These are phyloP conservation scores for Oreotrochilus melanogaster DNA, from an alignment of 2,113 vertebrate species.

Conservation along the genomic window DNA sequence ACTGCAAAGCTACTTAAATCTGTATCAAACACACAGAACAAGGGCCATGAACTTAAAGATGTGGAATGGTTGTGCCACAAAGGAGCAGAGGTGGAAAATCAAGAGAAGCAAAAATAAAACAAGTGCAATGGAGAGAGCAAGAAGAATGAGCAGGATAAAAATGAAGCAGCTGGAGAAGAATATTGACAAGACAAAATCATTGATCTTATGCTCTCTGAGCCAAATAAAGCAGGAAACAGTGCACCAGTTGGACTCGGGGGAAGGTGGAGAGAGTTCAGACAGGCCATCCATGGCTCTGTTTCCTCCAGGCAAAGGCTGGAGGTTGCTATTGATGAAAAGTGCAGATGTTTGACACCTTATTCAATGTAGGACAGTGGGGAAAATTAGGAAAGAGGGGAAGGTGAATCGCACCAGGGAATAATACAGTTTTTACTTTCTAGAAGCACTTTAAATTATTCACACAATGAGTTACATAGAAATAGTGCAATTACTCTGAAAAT, in stretches of 20 bases:
- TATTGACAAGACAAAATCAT: background rate
- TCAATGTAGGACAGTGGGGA: background rate
- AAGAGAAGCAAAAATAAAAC: constrained; percentile 30
- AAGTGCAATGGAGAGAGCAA: background rate
- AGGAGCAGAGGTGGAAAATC: constrained; percentile 37
- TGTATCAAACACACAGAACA: constrained; percentile 32
- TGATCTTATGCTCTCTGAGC: background rate
- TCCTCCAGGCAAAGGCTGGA: background rate
- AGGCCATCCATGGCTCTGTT: background rate
- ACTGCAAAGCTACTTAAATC: constrained; percentile 26
- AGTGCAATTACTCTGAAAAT: background rate
- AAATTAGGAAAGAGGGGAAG: background rate
- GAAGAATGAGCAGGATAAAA: background rate
- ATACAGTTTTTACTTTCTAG: background rate
- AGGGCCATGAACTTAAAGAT: constrained; percentile 30
- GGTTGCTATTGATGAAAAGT: background rate
- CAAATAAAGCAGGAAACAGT: background rate
- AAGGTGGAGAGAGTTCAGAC: background rate
- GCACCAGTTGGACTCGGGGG: background rate
- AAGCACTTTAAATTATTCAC: background rate
- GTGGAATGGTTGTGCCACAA: constrained; percentile 28
- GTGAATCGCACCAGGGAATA: background rate
- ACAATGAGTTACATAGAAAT: background rate
- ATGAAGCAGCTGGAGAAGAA: background rate
- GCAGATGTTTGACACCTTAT: background rate